A percentile compares a stretch with the other conserved stretches of the same genome.
phyloP scores from a whole-genome alignment of 92 coral and sea anemone species.

The Umimayanthus chanpuru region DNA sequence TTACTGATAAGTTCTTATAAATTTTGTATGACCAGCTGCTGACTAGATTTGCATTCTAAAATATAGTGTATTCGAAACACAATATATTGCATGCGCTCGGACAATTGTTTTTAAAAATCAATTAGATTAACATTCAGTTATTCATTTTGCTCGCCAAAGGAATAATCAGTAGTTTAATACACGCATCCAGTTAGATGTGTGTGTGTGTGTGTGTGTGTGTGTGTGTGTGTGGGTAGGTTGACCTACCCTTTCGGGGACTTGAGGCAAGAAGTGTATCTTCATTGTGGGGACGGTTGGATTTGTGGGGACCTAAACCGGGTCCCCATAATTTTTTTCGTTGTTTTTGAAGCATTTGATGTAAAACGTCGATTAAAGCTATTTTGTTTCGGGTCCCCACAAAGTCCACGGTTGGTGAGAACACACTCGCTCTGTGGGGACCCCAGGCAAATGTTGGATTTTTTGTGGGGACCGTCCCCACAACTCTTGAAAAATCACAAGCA shows the following conservation, averaged over 20 bases:
- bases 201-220: neutral
- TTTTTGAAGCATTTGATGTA: conserved; percentile 1
- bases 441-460: neutral
- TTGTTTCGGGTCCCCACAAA: conserved; percentile 6
- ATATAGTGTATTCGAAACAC: no score
- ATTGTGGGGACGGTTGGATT: conserved; percentile 17
- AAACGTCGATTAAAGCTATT: neutral
- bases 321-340: neutral
- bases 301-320: conserved; percentile 16
- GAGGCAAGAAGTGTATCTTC: neutral
- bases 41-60: no score
- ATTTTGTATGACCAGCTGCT: no score
- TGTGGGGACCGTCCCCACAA: conserved; percentile 23
- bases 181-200: no score
- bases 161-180: no score
- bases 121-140: no score
- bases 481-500: neutral
- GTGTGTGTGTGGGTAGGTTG: neutral
- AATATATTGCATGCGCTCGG: no score
- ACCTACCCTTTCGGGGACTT: conserved; percentile 21
- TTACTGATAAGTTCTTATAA: no score
- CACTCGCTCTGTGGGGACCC: conserved; percentile 18
- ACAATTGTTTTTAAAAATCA: no score
- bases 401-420: neutral
- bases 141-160: no score